Conservation (phyloP, 2,113 vertebrate species). For the Gambusia holbrooki region DNA sequence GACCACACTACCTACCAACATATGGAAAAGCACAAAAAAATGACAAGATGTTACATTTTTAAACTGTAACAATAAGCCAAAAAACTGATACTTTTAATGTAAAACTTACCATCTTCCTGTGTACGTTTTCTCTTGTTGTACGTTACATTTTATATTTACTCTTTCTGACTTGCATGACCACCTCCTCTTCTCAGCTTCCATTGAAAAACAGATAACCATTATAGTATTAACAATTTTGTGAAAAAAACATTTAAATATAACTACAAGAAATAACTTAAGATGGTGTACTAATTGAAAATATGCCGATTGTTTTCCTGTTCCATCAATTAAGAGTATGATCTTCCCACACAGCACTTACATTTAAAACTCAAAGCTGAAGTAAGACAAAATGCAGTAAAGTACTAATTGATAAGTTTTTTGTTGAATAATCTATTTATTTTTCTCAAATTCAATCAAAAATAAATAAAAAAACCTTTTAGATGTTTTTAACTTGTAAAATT, state of each 20-base stretch:
- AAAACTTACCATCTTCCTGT: constrained; percentile 22
- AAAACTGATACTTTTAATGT: constrained; percentile 39
- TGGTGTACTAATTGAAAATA: background rate
- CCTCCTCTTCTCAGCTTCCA: background rate
- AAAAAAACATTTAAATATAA: background rate
- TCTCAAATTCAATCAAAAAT: too few species aligned
- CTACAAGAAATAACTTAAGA: background rate
- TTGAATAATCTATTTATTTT: background rate
- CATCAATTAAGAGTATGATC: background rate
- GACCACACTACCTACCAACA: background rate
- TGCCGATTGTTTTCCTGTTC: background rate
- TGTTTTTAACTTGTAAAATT: too few species aligned
- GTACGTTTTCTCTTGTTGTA: constrained; percentile 5
- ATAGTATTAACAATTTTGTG: too few species aligned
- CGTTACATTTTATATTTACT: constrained; percentile 19
- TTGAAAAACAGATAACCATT: background rate
- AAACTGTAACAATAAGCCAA: constrained; percentile 54
- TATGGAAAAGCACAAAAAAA: constrained; percentile 2
- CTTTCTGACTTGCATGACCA: constrained; percentile 20
- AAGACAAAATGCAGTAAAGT: background rate
- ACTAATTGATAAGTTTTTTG: background rate
- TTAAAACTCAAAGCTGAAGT: background rate
- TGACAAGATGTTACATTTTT: constrained; percentile 30
- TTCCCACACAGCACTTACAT: background rate
- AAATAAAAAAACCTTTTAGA: too few species aligned